These are phyloP conservation scores for Agrotis segetum DNA, from an alignment of 2,888 invertebrate species.

Conservation along the genomic window DNA sequence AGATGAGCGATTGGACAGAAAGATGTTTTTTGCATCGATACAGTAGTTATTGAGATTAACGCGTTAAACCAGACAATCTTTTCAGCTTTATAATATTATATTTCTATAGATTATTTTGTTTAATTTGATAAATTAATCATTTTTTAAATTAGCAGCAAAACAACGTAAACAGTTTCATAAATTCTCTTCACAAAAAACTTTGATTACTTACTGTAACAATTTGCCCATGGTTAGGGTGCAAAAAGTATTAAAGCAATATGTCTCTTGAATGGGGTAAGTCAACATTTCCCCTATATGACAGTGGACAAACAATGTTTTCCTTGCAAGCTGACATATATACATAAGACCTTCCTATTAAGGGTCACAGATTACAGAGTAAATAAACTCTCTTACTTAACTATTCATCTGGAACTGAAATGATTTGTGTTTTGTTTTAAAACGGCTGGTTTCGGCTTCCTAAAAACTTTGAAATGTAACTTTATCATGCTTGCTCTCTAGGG, in stretches of 20 bases:
- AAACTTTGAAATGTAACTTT: neutral
- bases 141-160: neutral
- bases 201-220: neutral
- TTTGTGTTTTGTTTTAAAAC: neutral
- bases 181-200: neutral
- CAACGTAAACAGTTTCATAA: neutral
- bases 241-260: conserved; percentile 13
- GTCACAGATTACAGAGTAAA: neutral
- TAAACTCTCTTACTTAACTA: neutral
- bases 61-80: too few relatives aligned
- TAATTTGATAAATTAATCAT: too few relatives aligned
- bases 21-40: too few relatives aligned
- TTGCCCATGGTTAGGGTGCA: conserved; percentile 3
- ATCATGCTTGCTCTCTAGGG: too few relatives aligned
- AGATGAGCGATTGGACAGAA: too few relatives aligned
- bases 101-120: too few relatives aligned
- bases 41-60: too few relatives aligned
- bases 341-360: neutral
- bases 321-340: conserved; percentile 31
- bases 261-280: conserved; percentile 9
- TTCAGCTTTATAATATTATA: too few relatives aligned
- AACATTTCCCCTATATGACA: conserved; percentile 17
- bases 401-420: neutral
- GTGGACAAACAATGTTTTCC: conserved; percentile 14
- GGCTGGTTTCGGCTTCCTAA: neutral